A percentile compares a stretch with the other conserved stretches of the same genome.
Evolutionary conservation across 2,797 vertebrate genomes (phyloP).

Genomic region (Gymnocypris eckloni): DNA sequence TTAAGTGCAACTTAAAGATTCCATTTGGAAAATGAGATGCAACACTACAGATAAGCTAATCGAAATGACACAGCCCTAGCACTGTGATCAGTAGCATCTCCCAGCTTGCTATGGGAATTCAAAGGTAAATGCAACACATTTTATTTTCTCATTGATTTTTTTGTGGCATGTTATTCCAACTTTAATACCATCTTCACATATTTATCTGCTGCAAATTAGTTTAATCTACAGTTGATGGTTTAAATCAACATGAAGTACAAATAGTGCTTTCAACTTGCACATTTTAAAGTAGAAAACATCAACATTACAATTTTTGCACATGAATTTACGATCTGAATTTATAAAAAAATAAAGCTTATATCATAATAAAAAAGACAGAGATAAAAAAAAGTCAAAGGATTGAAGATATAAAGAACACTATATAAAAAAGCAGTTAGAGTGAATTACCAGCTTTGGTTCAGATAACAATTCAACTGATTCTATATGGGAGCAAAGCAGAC

Average conservation of each 20-base stretch:
- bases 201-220: background rate
- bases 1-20: constrained; percentile 62
- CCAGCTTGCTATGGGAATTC: constrained; percentile 33
- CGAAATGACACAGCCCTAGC: constrained; percentile 46
- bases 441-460: background rate
- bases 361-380: background rate
- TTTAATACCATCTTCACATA: background rate
- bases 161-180: background rate
- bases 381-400: background rate
- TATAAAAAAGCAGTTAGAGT: background rate
- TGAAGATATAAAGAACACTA: background rate
- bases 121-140: background rate
- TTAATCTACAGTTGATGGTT: background rate
- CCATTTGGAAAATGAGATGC: constrained; percentile 62
- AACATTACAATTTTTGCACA: background rate
- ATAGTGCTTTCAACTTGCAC: background rate
- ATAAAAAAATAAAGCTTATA: background rate
- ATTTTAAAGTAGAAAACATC: background rate
- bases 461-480: background rate
- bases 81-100: constrained; percentile 43
- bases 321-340: background rate
- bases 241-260: background rate
- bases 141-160: background rate
- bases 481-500: background rate
- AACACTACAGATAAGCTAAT: constrained; percentile 55